Evolutionary conservation across 2,888 invertebrate species (phyloP), one percentile per base, ranked within the genome.

Genomic region (Polietes domitor): DNA sequence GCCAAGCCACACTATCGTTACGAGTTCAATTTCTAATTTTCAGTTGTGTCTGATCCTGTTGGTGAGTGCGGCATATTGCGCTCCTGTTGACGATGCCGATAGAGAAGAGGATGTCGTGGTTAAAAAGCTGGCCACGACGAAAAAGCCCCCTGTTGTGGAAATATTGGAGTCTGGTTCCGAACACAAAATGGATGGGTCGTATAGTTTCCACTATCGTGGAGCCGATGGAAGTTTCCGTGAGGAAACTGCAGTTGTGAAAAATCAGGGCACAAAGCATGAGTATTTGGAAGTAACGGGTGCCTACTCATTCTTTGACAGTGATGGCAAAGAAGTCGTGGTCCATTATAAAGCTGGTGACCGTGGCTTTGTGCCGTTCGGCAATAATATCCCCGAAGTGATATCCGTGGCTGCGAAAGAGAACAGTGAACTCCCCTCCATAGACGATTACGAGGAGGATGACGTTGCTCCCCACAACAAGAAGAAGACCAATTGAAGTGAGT

Each of bases 281-380:
- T 87, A 86, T 37, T 85, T 92, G 24, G 90, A 89, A 80, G 87
- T 92, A 24, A 89, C 79, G 5, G 92, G 92, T 68, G 89, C 89
- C 43, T 92, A 92, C 85, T 89, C 90, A 21, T 92, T 91, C 83
- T 87, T 88, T 28, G 92, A 92, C 87, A 86, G 86, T 63, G 87
- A 90, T 78, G 91, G 91, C 81, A 87, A 91, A 76, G 89, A 91
- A 78, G 88, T 91, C 2, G 87, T 89, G n/a, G 92, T 92, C 0
- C 87, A 88, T 68, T 92, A 92, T 65, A 91, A 88, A 50, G 92
- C 92, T 65, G 91, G 91, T 85, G 87, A 91, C 71, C 89, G 88
- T 80, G 92, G 92, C 12, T 92, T 92, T 72, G 91, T 92, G n/a
- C 92, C 92, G 71, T 88, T 90, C 61, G 92, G 92, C 4, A 89